Percentiles rank a stretch among this genome's conserved stretches.
These are phyloP conservation scores for Trematomus loennbergii DNA, from an alignment of 2,113 vertebrate genomes.

Conservation along the genomic window DNA sequence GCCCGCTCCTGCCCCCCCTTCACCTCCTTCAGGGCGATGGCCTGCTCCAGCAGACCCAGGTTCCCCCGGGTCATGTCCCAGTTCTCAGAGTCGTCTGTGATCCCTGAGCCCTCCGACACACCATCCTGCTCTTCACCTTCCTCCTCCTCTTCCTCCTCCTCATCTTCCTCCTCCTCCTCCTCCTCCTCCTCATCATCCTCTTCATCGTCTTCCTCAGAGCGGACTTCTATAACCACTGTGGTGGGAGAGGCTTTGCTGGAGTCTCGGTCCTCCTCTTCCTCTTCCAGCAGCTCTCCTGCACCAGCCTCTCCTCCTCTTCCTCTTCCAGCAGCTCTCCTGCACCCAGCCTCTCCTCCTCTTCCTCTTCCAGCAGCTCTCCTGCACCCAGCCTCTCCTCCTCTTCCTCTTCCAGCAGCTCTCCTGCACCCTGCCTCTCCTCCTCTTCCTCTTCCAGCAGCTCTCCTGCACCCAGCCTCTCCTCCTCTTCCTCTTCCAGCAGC, in stretches of 20 bases:
- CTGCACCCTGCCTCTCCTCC: slow-evolving; percentile 71
- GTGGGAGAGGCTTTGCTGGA: slow-evolving; percentile 71
- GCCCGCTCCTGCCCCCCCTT: slow-evolving; percentile 84
- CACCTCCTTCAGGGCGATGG: slow-evolving; percentile 96
- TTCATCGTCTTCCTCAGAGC: slow-evolving; percentile 72
- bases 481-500: slow-evolving; percentile 67
- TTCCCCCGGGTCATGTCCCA: slow-evolving; percentile 97
- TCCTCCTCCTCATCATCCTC: slow-evolving; percentile 71
- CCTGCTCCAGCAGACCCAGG: slow-evolving; percentile 95
- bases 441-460: slow-evolving; percentile 77
- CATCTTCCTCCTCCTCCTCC: slow-evolving; percentile 75
- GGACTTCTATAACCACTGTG: slow-evolving; percentile 74
- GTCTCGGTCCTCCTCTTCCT: slow-evolving; percentile 68
- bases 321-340: slow-evolving; percentile 79
- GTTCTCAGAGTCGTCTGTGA: slow-evolving; percentile 94
- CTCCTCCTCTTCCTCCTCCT: slow-evolving; percentile 84
- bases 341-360: slow-evolving; percentile 65
- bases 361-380: slow-evolving; percentile 76
- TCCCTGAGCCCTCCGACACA: slow-evolving; percentile 88
- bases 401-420: slow-evolving; percentile 79
- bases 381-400: slow-evolving; percentile 73
- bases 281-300: slow-evolving; percentile 81
- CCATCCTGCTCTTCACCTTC: slow-evolving; percentile 84
- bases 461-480: slow-evolving; percentile 70
- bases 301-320: slow-evolving; percentile 66